Conservation (phyloP, 1,140 invertebrate genomes). For the Centruroides sculpturatus region DNA sequence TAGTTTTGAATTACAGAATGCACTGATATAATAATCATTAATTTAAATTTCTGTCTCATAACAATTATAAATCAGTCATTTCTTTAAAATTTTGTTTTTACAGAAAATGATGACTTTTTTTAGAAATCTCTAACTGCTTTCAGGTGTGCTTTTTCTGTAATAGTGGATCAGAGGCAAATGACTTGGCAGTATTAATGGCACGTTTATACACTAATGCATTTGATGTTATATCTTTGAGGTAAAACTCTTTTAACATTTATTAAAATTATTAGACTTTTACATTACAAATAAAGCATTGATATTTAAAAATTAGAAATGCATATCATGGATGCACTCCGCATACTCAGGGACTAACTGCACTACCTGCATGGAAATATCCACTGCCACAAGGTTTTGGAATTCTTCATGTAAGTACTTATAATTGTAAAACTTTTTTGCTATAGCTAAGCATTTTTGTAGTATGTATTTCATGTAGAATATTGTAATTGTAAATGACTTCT, state of each 20-base stretch:
- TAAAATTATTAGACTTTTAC: not conserved
- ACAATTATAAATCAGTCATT: too few relatives aligned
- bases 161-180: slow-evolving; percentile 94
- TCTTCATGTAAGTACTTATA: slow-evolving; percentile 49
- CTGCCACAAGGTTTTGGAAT: slow-evolving; percentile 59
- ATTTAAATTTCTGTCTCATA: too few relatives aligned
- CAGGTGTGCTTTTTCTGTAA: slow-evolving; percentile 83
- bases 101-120: too few relatives aligned
- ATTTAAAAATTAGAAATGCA: slow-evolving; percentile 42
- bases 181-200: slow-evolving; percentile 76
- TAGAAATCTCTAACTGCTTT: slow-evolving; percentile 12
- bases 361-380: slow-evolving; percentile 61
- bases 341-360: slow-evolving; percentile 65
- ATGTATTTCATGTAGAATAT: too few relatives aligned
- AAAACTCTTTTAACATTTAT: slow-evolving; percentile 4
- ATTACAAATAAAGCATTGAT: not conserved
- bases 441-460: too few relatives aligned
- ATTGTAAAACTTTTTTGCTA: too few relatives aligned
- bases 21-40: too few relatives aligned
- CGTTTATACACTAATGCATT: slow-evolving; percentile 65
- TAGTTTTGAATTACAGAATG: too few relatives aligned
- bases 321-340: slow-evolving; percentile 82
- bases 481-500: too few relatives aligned
- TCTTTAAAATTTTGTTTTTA: too few relatives aligned
- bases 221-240: slow-evolving; percentile 64